Evolutionary conservation across 2,797 vertebrate genomes (phyloP).

Genomic region (Coregonus sp.): DNA sequence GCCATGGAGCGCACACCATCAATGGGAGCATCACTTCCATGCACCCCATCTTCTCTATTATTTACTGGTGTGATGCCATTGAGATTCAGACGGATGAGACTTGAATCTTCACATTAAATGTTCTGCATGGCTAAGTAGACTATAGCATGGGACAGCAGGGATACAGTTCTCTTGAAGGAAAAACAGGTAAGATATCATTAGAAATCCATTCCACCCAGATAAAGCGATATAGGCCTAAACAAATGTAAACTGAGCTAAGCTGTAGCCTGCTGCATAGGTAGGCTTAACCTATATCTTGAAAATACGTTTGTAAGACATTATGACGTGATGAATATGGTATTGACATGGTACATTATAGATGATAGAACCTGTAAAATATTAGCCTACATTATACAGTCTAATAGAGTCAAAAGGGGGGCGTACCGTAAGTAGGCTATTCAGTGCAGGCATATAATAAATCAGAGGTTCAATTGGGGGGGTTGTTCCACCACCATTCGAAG

Average conservation of each 20-base stretch:
- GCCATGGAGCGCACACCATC: conserved; percentile 36
- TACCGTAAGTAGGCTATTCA: too few species aligned
- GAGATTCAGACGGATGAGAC: conserved; percentile 53
- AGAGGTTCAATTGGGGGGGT: too few species aligned
- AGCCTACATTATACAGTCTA: too few species aligned
- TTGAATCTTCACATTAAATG: conserved; percentile 51
- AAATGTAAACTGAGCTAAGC: too few species aligned
- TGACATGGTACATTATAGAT: too few species aligned
- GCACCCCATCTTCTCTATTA: conserved; percentile 13
- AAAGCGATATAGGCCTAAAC: background rate
- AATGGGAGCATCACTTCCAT: conserved; percentile 9
- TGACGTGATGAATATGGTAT: too few species aligned
- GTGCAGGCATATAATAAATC: too few species aligned
- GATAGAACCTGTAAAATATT: too few species aligned
- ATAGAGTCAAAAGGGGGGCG: too few species aligned
- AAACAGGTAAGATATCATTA: conserved; percentile 50
- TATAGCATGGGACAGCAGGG: conserved; percentile 43
- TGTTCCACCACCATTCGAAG: too few species aligned
- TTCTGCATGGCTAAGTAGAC: conserved; percentile 55
- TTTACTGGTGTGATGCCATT: conserved; percentile 45
- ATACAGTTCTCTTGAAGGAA: conserved; percentile 25
- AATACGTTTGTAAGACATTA: too few species aligned
- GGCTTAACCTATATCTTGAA: background rate
- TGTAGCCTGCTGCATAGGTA: background rate
- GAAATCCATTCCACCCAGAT: conserved; percentile 44